These are phyloP conservation scores for Megalops cyprinoides DNA, from an alignment of 2,797 vertebrate genomes.

Conservation along the genomic window DNA sequence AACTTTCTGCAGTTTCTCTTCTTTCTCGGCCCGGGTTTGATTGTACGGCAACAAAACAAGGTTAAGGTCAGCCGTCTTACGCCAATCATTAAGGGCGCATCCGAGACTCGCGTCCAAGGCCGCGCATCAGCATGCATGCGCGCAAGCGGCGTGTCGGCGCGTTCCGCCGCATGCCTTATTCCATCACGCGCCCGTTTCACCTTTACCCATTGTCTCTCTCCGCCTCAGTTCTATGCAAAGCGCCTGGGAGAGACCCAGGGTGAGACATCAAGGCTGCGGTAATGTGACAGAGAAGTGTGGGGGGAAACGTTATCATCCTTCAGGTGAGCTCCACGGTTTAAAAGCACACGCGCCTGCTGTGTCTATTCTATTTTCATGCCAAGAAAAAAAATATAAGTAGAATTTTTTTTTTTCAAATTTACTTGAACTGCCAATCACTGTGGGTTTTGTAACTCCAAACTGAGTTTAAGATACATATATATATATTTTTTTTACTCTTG, in stretches of 20 bases:
- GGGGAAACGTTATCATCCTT: slow-evolving; percentile 6
- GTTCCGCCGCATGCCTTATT: not conserved
- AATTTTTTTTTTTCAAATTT: slow-evolving; percentile 26
- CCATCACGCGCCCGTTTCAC: not conserved
- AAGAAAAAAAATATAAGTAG: slow-evolving; percentile 6
- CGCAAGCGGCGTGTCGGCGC: not conserved
- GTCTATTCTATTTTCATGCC: not conserved
- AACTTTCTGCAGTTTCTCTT: no score
- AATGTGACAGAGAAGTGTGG: slow-evolving; percentile 10
- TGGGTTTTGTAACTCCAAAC: not conserved
- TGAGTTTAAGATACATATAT: no score
- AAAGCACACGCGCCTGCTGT: not conserved
- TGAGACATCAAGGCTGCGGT: not conserved
- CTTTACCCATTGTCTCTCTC: not conserved
- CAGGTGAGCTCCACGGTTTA: not conserved
- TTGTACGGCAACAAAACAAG: not conserved
- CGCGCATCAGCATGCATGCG: not conserved
- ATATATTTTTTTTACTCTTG: not conserved
- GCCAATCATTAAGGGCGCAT: not conserved
- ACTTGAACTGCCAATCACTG: slow-evolving; percentile 31
- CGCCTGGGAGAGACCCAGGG: not conserved
- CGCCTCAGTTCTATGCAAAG: not conserved
- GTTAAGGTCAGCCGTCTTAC: not conserved
- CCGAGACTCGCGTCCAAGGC: no score
- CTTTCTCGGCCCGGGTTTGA: no score